Evolutionary conservation across 2,888 invertebrate genomes (phyloP), one percentile per base, ranked within the genome.

Genomic region (Drosophila mercatorum): DNA sequence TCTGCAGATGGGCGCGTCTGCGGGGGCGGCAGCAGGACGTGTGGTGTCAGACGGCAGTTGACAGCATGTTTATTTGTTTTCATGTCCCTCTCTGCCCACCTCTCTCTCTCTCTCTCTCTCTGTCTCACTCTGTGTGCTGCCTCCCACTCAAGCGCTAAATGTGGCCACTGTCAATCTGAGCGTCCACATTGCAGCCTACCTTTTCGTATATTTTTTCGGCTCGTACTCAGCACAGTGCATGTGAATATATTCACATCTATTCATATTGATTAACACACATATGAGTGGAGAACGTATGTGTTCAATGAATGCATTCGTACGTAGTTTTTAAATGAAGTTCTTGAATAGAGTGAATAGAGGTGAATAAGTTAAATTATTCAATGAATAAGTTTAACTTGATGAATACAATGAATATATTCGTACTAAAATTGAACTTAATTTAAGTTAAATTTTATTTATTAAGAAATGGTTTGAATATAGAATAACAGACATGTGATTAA

Each of bases 61-160:
- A 89, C 89, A 89, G 89, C 86, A 89, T 86, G 85, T 86, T 86
- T 86, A 86, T 86, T 86, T 86, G 89, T 88, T 88, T 89, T 88
- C 68, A 22, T 22, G 51, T 51, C 34, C 51, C 34, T n/a, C 73
- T 63, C 69, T 31, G 22, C 14, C 28, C 53, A 26, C 34, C 43
- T n/a, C 17, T 17, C 17, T 6, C 55, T 11, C 5, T 5, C 41
- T 2, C 11, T 5, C 28, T 26, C 11, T 3, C 11, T 2, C 41
- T 22, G 10, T 22, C 38, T 17, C 26, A 41, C 38, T 4, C 3
- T 14, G 31, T 34, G 34, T 8, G 12, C 40, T 26, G 11, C 28
- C 34, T n/a, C 46, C 47, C 34, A 40, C 17, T 31, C 44, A 26
- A 28, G 38, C 38, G 5, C 38, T 53, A 12, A 38, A 64, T 67